phyloP scores from a whole-genome alignment of 2,888 invertebrate genomes.

The Tinea semifulvella region DNA sequence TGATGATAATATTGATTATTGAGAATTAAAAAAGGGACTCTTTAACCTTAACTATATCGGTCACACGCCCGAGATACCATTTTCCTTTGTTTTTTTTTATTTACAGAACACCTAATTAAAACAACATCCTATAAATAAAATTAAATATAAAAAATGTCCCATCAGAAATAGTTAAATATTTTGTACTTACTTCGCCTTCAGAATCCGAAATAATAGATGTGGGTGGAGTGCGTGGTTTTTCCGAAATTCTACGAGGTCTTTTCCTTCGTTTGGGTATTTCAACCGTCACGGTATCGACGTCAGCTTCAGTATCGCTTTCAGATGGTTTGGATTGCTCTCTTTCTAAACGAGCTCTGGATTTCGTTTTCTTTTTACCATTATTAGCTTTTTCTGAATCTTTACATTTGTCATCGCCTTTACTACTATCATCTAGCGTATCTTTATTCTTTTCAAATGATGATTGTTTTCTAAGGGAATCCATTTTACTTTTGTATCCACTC shows the following conservation, averaged over 20 bases:
- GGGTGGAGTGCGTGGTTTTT: constrained; percentile 54
- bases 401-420: constrained; percentile 35
- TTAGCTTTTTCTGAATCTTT: constrained; percentile 46
- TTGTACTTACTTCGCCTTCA: constrained; percentile 51
- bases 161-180: too few species aligned
- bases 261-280: constrained; percentile 59
- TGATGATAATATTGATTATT: too few species aligned
- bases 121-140: neutral
- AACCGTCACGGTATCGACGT: constrained; percentile 58
- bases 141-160: neutral
- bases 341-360: constrained; percentile 55
- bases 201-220: constrained; percentile 54
- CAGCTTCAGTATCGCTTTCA: constrained; percentile 55
- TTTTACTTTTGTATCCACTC: constrained; percentile 8
- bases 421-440: constrained; percentile 34
- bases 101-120: neutral
- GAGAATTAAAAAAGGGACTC: too few species aligned
- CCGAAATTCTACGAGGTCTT: constrained; percentile 48
- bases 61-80: too few species aligned
- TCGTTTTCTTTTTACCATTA: constrained; percentile 53
- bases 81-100: too few species aligned
- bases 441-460: constrained; percentile 25
- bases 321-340: constrained; percentile 60
- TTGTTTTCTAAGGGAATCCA: neutral
- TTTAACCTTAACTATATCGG: too few species aligned